A percentile compares a stretch with the other conserved stretches of the same genome.
Conservation (phyloP, 2,888 invertebrate genomes). For the Eucera pruinosa region DNA sequence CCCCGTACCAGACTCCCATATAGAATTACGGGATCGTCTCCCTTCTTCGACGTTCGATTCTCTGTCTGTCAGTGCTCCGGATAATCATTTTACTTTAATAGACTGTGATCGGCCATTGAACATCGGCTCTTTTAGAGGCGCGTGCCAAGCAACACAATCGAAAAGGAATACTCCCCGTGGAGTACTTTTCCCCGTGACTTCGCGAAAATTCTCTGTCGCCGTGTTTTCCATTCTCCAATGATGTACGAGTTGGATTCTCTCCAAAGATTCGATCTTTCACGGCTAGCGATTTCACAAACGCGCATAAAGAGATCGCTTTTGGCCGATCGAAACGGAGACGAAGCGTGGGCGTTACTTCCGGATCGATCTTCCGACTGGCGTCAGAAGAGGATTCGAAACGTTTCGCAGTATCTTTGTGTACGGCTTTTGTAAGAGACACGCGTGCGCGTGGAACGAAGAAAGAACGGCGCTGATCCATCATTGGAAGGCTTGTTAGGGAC, state of each 20-base stretch:
- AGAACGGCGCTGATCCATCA: constrained; percentile 74
- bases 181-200: constrained; percentile 48
- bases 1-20: constrained; percentile 57
- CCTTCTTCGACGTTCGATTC: constrained; percentile 45
- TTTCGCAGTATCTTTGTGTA: constrained; percentile 37
- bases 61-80: constrained; percentile 58
- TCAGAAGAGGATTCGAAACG: constrained; percentile 33
- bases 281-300: no score
- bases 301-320: background rate
- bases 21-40: constrained; percentile 66
- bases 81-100: constrained; percentile 74
- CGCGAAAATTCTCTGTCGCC: constrained; percentile 39
- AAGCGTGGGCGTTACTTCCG: constrained; percentile 53
- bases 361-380: constrained; percentile 53
- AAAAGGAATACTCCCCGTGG: constrained; percentile 47
- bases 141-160: constrained; percentile 60
- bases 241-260: constrained; percentile 61
- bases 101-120: constrained; percentile 64
- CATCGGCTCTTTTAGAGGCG: constrained; percentile 46
- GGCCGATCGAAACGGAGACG: background rate
- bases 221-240: constrained; percentile 46
- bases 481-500: constrained; percentile 72
- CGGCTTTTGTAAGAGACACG: constrained; percentile 62
- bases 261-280: background rate
- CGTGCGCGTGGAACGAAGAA: constrained; percentile 46